Percentiles rank a stretch among this genome's conserved stretches.
Evolutionary conservation across 2,797 vertebrate genomes (phyloP).

Genomic region (Hemitrygon akajei): DNA sequence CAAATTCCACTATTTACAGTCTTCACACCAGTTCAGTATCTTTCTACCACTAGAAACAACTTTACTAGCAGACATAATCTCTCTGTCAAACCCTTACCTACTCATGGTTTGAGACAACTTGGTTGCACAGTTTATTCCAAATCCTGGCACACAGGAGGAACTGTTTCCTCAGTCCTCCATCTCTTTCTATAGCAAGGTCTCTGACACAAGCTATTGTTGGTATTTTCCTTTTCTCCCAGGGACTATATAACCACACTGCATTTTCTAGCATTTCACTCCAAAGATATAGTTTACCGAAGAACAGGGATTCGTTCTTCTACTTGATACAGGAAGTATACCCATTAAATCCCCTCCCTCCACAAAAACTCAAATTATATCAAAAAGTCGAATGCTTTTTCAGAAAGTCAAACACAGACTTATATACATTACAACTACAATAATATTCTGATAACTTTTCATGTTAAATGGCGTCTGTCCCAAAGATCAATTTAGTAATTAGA

Average conservation of each 20-base stretch:
- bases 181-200: background rate
- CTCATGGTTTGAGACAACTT: background rate
- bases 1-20: background rate
- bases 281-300: background rate
- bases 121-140: background rate
- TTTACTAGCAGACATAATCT: background rate
- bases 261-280: background rate
- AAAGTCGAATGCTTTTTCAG: too few species aligned
- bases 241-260: background rate
- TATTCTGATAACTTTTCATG: too few species aligned
- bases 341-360: too few species aligned
- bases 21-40: background rate
- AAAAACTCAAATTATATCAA: too few species aligned
- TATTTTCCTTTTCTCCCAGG: background rate
- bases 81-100: background rate
- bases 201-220: too few species aligned
- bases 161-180: background rate
- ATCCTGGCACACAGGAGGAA: background rate
- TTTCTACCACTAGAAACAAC: background rate
- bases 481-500: too few species aligned
- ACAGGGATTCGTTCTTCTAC: background rate
- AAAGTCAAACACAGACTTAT: too few species aligned
- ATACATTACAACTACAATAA: too few species aligned
- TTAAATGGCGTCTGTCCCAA: too few species aligned
- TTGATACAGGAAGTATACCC: too few species aligned